Evolutionary conservation across 2,888 invertebrate genomes (phyloP), one percentile per base, ranked within the genome.

Genomic region (Iphiclides podalirius): DNA sequence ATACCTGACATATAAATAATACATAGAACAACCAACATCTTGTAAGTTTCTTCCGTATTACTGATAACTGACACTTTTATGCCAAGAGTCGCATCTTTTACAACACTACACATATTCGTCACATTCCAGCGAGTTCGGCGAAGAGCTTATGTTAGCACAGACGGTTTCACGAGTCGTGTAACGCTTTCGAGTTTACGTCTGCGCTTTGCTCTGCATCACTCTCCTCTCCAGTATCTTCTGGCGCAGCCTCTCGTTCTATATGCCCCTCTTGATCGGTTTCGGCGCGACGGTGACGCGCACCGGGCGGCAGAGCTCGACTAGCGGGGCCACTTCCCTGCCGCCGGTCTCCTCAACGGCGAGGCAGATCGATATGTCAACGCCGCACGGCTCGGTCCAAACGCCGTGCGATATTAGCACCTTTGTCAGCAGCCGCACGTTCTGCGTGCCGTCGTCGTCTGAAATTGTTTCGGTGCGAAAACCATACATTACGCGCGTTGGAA

Each of bases 311-410:
- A 97, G 86, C 69, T 96, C 96, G 33, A 97, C 78, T 0, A 90
- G 66, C 60, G 89, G 66, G 7, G 86, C 74, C 1, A 81, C 78
- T 55, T 87, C 87, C 56, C 90, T 69, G 63, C 79, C 70, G 38
- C 72, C 70, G 47, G 77, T 86, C 37, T 90, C 90, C 1, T 90
- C 89, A 35, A 96, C 93, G 2, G 96, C 93, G 36, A 97, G 82
- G 33, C 96, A 96, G 33, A 97, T 90, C 2, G 94, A 94, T 52
- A 97, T 93, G 70, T 97, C 96, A 13, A 97, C 94, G 49, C 95
- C 94, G 60, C 96, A 96, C 0, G 96, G 94, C 79, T 97, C 97
- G 48, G 96, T 95, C 96, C 96, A 96, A 13, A 96, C 96, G 61
- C 95, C 95, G 78, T 97, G 96, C 0, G 98, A 98, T 15, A 98